phyloP scores from a whole-genome alignment of 2,888 invertebrate genomes.

The Cephus spinipes region DNA sequence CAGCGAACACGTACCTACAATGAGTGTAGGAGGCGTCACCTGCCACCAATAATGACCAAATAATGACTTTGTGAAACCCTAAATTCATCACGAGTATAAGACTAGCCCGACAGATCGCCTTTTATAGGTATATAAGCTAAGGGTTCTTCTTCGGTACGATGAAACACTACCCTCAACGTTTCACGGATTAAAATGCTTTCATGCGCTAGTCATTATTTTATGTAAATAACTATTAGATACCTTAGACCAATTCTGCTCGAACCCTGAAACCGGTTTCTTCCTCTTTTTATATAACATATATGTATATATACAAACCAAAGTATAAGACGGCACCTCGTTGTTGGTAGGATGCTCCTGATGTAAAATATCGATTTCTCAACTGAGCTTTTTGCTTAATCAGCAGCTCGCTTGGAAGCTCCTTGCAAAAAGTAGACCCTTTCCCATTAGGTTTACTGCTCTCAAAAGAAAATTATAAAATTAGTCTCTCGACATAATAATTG shows the following conservation, averaged over 20 bases:
- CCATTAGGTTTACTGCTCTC: background rate
- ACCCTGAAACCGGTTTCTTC: background rate
- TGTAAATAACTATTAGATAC: slow-evolving; percentile 3
- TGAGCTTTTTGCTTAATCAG: background rate
- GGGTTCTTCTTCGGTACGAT: background rate
- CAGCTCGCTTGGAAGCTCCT: background rate
- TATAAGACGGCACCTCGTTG: background rate
- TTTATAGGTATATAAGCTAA: background rate
- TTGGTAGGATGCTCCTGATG: background rate
- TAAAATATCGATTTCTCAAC: background rate
- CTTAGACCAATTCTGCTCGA: background rate
- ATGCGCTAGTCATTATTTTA: slow-evolving; percentile 2
- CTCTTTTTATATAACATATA: background rate
- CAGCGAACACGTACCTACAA: slow-evolving; percentile 21
- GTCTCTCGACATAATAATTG: background rate
- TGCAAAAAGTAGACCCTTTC: background rate
- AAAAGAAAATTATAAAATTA: background rate
- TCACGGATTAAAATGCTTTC: slow-evolving; percentile 4
- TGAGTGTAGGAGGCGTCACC: slow-evolving; percentile 33
- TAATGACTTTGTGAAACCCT: slow-evolving; percentile 48
- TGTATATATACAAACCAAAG: background rate
- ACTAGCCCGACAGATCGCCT: background rate
- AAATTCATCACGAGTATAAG: slow-evolving; percentile 1
- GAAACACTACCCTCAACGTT: slow-evolving; percentile 5
- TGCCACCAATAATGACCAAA: slow-evolving; percentile 41